Evolutionary conservation across 2,888 invertebrate genomes (phyloP).

Genomic region (Synanthedon myopaeformis): DNA sequence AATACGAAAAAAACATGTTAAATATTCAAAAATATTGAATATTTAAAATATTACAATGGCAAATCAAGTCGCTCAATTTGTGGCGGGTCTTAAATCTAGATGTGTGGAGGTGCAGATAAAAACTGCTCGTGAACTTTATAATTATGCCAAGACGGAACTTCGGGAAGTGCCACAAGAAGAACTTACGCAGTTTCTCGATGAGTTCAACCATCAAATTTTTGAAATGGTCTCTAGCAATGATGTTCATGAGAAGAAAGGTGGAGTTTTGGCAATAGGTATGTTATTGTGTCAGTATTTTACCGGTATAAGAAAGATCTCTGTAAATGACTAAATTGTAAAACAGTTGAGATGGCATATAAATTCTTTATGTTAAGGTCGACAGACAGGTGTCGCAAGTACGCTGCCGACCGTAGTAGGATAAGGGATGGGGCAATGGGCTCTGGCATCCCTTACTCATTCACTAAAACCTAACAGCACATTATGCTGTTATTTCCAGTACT

Average conservation of each 20-base stretch:
- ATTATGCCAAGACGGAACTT: constrained; percentile 91
- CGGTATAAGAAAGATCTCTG: not conserved
- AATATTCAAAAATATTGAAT: no score
- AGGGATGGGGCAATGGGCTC: no score
- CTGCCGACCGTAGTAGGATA: no score
- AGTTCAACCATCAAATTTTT: constrained; percentile 94
- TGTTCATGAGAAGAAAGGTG: constrained; percentile 94
- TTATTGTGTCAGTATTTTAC: constrained; percentile 1
- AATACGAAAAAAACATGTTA: no score
- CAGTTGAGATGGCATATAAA: no score
- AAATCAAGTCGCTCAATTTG: constrained; percentile 80
- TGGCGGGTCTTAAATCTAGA: constrained; percentile 88
- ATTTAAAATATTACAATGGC: constrained; percentile 34
- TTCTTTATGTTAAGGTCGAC: no score
- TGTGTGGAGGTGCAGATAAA: constrained; percentile 87
- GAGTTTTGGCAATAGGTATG: constrained; percentile 90
- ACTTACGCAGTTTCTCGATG: constrained; percentile 90
- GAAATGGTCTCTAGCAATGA: constrained; percentile 96
- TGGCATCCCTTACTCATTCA: no score
- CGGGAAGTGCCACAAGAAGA: constrained; percentile 92
- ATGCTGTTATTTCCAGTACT: no score
- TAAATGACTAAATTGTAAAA: not conserved
- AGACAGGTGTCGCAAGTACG: no score
- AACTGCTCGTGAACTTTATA: constrained; percentile 89
- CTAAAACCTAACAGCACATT: no score